Evolutionary conservation across 2,113 vertebrate genomes (phyloP).

Genomic region (Varanus salvator): DNA sequence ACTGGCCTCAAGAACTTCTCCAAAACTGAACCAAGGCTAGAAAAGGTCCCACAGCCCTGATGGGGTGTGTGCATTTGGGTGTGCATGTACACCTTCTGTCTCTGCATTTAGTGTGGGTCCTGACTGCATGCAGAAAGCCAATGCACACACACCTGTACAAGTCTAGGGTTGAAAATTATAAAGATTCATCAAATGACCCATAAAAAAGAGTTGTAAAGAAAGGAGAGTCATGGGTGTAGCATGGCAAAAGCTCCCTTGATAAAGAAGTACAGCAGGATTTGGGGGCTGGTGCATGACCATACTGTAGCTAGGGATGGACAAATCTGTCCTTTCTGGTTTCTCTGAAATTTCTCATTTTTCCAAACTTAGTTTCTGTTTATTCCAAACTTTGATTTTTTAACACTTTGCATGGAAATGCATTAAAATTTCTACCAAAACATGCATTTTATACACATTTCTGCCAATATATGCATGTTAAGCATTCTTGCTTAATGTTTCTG

Average conservation of each 20-base stretch:
- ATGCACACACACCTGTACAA: neutral
- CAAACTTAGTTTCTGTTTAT: no score
- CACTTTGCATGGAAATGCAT: no score
- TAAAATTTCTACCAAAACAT: no score
- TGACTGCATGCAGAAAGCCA: neutral
- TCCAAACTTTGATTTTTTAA: no score
- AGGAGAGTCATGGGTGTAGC: accelerated
- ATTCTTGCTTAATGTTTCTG: no score
- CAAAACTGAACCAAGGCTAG: neutral
- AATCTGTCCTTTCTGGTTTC: no score
- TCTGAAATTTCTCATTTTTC: no score
- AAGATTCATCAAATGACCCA: neutral
- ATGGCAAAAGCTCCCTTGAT: accelerated
- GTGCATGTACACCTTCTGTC: neutral
- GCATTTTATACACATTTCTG: no score
- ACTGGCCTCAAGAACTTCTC: neutral
- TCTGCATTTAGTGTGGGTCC: neutral
- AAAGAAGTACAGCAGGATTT: neutral
- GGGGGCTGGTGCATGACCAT: neutral
- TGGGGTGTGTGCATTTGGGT: no score
- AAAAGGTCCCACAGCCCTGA: no score
- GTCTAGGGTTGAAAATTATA: neutral
- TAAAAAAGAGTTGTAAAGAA: neutral
- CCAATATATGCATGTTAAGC: no score
- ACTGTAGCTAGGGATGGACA: no score